phyloP scores from a whole-genome alignment of 2,113 vertebrate genomes.

The Rissa tridactyla region DNA sequence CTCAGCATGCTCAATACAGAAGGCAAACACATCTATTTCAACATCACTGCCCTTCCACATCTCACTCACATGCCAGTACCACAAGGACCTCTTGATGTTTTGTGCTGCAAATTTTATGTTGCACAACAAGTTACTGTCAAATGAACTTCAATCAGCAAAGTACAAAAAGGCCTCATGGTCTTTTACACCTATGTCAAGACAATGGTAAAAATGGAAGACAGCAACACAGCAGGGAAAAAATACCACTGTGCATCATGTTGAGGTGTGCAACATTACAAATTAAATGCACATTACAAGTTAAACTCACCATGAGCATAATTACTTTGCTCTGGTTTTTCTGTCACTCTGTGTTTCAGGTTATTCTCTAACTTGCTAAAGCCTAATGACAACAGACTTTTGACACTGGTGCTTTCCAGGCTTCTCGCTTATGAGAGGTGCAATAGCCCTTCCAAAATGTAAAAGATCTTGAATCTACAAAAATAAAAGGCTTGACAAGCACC shows the following conservation, averaged over 20 bases:
- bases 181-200: neutral
- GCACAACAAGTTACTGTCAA: neutral
- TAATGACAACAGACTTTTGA: neutral
- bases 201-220: fast-evolving
- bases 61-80: neutral
- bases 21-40: neutral
- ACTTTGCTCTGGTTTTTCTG: neutral
- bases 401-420: neutral
- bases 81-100: neutral
- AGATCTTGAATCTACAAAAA: neutral
- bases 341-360: neutral
- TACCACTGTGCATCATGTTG: neutral
- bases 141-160: neutral
- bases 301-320: neutral
- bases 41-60: neutral
- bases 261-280: neutral
- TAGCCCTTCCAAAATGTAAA: neutral
- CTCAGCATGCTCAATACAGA: fast-evolving
- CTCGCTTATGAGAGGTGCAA: neutral
- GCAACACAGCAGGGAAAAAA: neutral
- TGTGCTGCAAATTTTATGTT: neutral
- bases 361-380: neutral
- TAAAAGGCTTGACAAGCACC: neutral
- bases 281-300: neutral
- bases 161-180: fast-evolving